These are phyloP conservation scores for Gastrophysa polygoni DNA, from an alignment of 2,888 invertebrate species.

Conservation along the genomic window DNA sequence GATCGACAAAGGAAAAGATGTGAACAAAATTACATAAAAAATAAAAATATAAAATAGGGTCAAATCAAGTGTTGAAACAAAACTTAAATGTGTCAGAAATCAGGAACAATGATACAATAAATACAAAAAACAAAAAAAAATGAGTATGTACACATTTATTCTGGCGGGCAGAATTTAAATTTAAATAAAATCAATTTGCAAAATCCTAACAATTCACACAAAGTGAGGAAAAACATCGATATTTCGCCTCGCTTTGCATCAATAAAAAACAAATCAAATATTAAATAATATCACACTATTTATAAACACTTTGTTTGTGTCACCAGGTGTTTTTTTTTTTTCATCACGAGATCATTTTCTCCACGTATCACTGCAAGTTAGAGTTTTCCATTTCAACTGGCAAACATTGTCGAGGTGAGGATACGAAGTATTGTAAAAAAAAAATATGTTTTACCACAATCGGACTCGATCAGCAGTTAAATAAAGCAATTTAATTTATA, in stretches of 20 bases:
- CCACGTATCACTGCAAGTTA: constrained; percentile 48
- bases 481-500: constrained; percentile 14
- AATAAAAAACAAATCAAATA: constrained; percentile 56
- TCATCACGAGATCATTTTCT: constrained; percentile 57
- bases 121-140: constrained; percentile 55
- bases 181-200: constrained; percentile 54
- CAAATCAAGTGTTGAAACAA: constrained; percentile 20
- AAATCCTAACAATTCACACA: constrained; percentile 49
- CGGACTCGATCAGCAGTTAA: constrained; percentile 8
- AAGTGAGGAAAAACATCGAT: constrained; percentile 19
- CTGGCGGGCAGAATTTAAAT: constrained; percentile 45
- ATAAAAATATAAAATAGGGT: constrained; percentile 1
- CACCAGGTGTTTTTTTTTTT: constrained; percentile 52
- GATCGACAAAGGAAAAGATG: background rate
- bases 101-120: constrained; percentile 59
- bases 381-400: constrained; percentile 22
- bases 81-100: constrained; percentile 45
- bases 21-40: background rate
- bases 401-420: background rate
- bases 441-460: background rate
- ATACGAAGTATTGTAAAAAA: background rate
- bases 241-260: constrained; percentile 35
- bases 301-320: constrained; percentile 54
- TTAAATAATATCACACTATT: constrained; percentile 61
- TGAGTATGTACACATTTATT: constrained; percentile 51